Conservation (phyloP, 2,797 vertebrate species). For the Pseudocheirus occidentalis region DNA sequence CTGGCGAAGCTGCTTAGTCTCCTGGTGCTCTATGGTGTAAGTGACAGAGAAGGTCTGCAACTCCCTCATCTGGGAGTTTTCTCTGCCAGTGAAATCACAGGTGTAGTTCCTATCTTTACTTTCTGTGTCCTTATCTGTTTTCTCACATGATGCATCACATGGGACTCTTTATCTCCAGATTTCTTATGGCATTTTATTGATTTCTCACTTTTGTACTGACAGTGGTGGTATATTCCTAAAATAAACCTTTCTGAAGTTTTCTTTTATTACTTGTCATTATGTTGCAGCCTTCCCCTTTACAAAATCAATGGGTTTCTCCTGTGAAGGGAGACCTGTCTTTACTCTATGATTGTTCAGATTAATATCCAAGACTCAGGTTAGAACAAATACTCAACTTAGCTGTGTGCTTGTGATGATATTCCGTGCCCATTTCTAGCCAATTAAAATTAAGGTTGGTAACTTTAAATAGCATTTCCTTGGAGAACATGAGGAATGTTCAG, state of each 20-base stretch:
- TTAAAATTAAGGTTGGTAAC: conserved; percentile 48
- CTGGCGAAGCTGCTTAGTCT: no score
- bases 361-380: background rate
- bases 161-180: background rate
- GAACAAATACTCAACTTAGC: conserved; percentile 1
- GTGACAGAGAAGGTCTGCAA: no score
- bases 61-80: background rate
- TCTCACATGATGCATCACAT: background rate
- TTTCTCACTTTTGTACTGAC: background rate
- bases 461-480: conserved; percentile 70
- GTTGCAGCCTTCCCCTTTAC: background rate
- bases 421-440: conserved; percentile 37
- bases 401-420: background rate
- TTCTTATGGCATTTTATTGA: background rate
- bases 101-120: background rate
- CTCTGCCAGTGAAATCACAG: background rate
- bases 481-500: conserved; percentile 58
- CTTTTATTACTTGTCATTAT: background rate
- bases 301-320: background rate
- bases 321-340: background rate
- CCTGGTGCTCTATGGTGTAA: background rate
- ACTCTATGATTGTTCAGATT: background rate
- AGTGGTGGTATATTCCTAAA: background rate
- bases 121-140: background rate
- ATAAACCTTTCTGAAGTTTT: background rate